Percentiles rank a stretch among this genome's conserved stretches.
phyloP scores from a whole-genome alignment of 2,797 vertebrate genomes.

The Pogonophryne albipinna region DNA sequence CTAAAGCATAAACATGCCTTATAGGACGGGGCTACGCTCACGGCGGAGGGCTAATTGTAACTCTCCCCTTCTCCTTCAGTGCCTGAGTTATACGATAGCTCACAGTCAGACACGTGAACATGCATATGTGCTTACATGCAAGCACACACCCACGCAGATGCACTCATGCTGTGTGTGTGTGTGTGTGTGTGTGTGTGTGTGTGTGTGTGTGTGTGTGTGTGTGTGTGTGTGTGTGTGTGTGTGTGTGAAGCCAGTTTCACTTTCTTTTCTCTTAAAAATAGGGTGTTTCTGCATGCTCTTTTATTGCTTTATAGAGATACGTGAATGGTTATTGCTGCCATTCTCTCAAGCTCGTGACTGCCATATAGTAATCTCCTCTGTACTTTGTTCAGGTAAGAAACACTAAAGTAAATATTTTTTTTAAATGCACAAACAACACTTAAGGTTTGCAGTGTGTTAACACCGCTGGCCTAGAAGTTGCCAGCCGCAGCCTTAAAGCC shows the following conservation, averaged over 20 bases:
- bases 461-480: slow-evolving; percentile 47
- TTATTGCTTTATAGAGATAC: slow-evolving; percentile 53
- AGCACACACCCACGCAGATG: slow-evolving; percentile 57
- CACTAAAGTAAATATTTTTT: slow-evolving; percentile 4
- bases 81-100: slow-evolving; percentile 74
- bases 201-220: slow-evolving; percentile 35
- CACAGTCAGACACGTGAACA: slow-evolving; percentile 65
- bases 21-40: slow-evolving; percentile 72
- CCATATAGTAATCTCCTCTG: slow-evolving; percentile 30
- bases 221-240: slow-evolving; percentile 8
- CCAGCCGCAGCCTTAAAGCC: slow-evolving; percentile 62
- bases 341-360: slow-evolving; percentile 43
- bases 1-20: slow-evolving; percentile 81
- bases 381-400: slow-evolving; percentile 41
- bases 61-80: slow-evolving; percentile 73
- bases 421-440: slow-evolving; percentile 30
- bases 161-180: slow-evolving; percentile 25
- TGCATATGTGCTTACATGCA: slow-evolving; percentile 59
- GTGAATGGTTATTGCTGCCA: slow-evolving; percentile 18
- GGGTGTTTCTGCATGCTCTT: slow-evolving; percentile 26
- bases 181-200: slow-evolving; percentile 25
- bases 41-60: slow-evolving; percentile 79
- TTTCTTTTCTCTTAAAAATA: slow-evolving; percentile 40
- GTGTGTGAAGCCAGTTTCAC: slow-evolving; percentile 46
- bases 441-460: slow-evolving; percentile 42